Evolutionary conservation across 2,888 invertebrate genomes (phyloP), one percentile per base, ranked within the genome.

Genomic region (Aporophyla nigra): DNA sequence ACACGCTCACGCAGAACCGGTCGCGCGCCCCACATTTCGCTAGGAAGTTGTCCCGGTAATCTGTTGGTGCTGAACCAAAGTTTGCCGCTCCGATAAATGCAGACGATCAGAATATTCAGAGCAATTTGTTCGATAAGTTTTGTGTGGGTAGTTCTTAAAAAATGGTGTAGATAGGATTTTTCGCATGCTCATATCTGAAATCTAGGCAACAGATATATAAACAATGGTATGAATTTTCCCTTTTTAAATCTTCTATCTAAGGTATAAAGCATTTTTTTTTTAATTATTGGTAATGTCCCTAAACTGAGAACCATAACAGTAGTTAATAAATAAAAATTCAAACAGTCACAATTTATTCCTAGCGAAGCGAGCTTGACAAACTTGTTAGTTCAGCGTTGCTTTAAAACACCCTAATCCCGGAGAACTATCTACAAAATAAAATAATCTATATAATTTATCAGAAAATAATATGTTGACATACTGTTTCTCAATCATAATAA

Each of bases 31-130:
- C 86, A 92, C 89, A 91, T 93, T 81, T 90, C 88, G 83, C 84
- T 87, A 83, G 74, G 90, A 91, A 91, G 91, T 88, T 90, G 93
- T 81, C 90, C 92, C 88, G 88, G 85, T 91, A 93, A 94, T 89
- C 86, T 91, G 90, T 80, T 93, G 89, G 87, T 79, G 90, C 90
- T 88, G 92, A 93, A 93, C 92, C 91, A 85, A 86, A 89, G 85
- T 88, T 89, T 86, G 74, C 82, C 82, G 88, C 86, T 88, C 84
- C 83, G 82, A 85, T 89, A 76, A 74, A 74, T 82, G 66, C 40
- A 69, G 65, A 65, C 33, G 72, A 78, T 74, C 74, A 33, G 56
- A 33, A 78, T 82, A 87, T 78, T 84, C 79, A 40, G 61, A 71
- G 21, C 68, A n/a, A 74, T 78, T 82, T 78, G 27, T 61, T 27